Base-by-base conservation (phyloP, 2,888 invertebrate genomes). In the Cybosia mesomella region DNA sequence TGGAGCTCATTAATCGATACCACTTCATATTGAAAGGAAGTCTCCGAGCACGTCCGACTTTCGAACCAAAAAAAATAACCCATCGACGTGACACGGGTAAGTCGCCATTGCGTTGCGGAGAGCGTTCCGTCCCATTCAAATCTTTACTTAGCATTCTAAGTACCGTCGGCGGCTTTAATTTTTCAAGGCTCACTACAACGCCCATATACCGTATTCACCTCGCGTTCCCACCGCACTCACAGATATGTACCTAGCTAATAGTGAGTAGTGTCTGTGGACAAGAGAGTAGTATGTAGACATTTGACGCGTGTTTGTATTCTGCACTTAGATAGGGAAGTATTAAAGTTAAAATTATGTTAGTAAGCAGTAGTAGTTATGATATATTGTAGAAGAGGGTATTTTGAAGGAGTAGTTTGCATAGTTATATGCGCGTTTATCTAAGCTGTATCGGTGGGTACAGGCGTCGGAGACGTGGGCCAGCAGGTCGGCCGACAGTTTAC, bases 361-460 rank as follows among this genome's bases (percentile, higher is more conserved):
- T 21, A 62, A 57, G 65, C 60, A 7, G 58, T 32, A 43, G 68
- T 39, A 75, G 79, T 86, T 91, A 79, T 59, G 87, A 77, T 79
- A 74, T 88, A 83, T 75, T 76, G 72, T 64, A 34, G 36, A 39
- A 68, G 66, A 24, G 28, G 61, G 55, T 54, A 67, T 75, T n/a
- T 76, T 67, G 71, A 83, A 85, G 87, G 87, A 90, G 90, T 91
- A 91, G 92, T 92, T 93, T 93, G 91, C 91, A 93, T 93, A 92
- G 92, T 88, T 92, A 93, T 91, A 91, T 92, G 87, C 84, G 82
- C 89, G 90, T 92, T 92, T 92, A 92, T 92, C 92, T 92, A 90
- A 92, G 91, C 88, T 90, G 89, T 90, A 91, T 91, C 88, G 88
- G 89, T 85, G 74, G 84, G 87, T 86, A 85, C 85, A 87, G 87